Percentiles rank a stretch among this genome's conserved stretches.
phyloP scores from a whole-genome alignment of 2,113 vertebrate species.

The Dolichotis patagonum region DNA sequence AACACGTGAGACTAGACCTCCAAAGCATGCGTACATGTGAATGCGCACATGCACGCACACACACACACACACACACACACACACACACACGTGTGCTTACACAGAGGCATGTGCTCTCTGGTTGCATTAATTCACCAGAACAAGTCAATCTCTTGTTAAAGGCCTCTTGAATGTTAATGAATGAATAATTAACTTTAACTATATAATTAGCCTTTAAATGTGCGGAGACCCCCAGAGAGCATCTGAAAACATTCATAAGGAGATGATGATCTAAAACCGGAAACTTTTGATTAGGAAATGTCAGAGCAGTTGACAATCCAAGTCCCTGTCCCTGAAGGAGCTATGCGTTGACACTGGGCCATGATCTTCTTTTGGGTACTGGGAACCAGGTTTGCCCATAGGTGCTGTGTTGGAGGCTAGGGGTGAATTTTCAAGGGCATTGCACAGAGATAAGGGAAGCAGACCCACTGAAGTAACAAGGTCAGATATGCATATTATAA shows the following conservation, averaged over 20 bases:
- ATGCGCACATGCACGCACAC: too few species aligned
- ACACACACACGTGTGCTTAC: background rate
- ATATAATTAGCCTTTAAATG: slow-evolving; percentile 81
- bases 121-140: slow-evolving; percentile 75
- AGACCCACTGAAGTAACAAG: background rate
- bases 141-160: slow-evolving; percentile 69
- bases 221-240: slow-evolving; percentile 72
- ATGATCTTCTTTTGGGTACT: background rate
- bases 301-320: background rate
- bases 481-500: background rate
- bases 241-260: slow-evolving; percentile 68
- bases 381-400: rapidly evolving
- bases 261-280: slow-evolving; percentile 72
- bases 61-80: background rate
- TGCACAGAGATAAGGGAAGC: rapidly evolving
- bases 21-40: too few species aligned
- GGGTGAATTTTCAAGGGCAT: background rate
- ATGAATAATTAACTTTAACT: slow-evolving; percentile 81
- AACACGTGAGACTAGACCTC: slow-evolving; percentile 16
- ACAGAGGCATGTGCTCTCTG: background rate
- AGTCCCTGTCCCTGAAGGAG: background rate
- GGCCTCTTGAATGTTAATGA: slow-evolving; percentile 74
- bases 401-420: background rate
- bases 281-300: slow-evolving; percentile 70
- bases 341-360: rapidly evolving